phyloP scores from a whole-genome alignment of 2,888 invertebrate species.

The Latrodectus hesperus region DNA sequence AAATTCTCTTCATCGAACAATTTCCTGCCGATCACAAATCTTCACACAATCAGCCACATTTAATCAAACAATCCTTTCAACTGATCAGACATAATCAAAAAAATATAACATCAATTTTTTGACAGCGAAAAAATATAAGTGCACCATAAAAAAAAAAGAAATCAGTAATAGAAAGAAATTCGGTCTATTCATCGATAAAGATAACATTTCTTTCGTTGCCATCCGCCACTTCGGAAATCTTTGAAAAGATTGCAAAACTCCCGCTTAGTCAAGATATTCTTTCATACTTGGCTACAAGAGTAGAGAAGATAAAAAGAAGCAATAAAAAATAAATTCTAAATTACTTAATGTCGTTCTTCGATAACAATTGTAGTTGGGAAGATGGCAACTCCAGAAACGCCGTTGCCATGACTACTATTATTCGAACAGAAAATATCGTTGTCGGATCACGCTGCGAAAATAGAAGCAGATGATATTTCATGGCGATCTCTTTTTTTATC shows the following conservation, averaged over 20 bases:
- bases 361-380: slow-evolving; percentile 62
- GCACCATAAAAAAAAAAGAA: slow-evolving; percentile 7
- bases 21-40: no score
- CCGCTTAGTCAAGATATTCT: slow-evolving; percentile 35
- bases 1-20: no score
- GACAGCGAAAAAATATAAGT: neutral
- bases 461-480: slow-evolving; percentile 58
- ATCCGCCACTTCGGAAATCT: slow-evolving; percentile 35
- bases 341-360: slow-evolving; percentile 64
- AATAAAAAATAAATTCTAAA: slow-evolving; percentile 58
- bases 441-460: slow-evolving; percentile 59
- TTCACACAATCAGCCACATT: no score
- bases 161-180: slow-evolving; percentile 25
- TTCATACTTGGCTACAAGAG: slow-evolving; percentile 20
- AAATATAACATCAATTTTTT: neutral
- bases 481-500: neutral
- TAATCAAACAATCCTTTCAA: no score
- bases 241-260: slow-evolving; percentile 61
- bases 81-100: no score
- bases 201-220: slow-evolving; percentile 47
- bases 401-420: slow-evolving; percentile 57
- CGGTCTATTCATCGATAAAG: slow-evolving; percentile 24
- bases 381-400: slow-evolving; percentile 58
- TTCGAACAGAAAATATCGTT: slow-evolving; percentile 61
- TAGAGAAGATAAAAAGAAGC: slow-evolving; percentile 20